These are phyloP conservation scores for Heliocidaris erythrogramma DNA, from an alignment of 35 echinoderm and acorn worm species.

Conservation along the genomic window DNA sequence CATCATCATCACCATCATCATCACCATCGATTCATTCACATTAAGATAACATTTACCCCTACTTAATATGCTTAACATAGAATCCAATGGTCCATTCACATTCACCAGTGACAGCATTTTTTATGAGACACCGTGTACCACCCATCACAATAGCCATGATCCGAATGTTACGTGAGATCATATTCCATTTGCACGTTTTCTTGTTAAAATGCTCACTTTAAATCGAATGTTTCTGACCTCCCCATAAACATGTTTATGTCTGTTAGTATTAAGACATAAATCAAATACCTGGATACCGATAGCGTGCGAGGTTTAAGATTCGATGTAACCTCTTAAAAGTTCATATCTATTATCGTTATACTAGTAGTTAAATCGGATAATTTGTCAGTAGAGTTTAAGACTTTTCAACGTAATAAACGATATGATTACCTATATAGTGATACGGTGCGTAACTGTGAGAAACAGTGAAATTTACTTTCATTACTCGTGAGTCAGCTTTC, in stretches of 20 bases:
- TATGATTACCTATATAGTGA: no score
- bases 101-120: no score
- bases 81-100: no score
- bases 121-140: neutral
- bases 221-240: conserved; percentile 3
- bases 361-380: neutral
- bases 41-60: no score
- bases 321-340: neutral
- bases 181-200: conserved; percentile 11
- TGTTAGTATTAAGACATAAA: neutral
- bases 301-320: neutral
- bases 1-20: neutral
- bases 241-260: conserved; percentile 17
- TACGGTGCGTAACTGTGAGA: no score
- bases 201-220: conserved; percentile 13
- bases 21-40: neutral
- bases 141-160: neutral
- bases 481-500: no score
- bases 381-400: no score
- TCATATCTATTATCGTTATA: neutral
- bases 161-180: neutral
- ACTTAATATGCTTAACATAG: no score
- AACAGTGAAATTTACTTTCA: no score
- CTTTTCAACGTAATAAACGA: no score
- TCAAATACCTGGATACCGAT: neutral